Percentiles rank a stretch among this genome's conserved stretches.
Conservation (phyloP, 1,140 invertebrate species). For the Littorina saxatilis region DNA sequence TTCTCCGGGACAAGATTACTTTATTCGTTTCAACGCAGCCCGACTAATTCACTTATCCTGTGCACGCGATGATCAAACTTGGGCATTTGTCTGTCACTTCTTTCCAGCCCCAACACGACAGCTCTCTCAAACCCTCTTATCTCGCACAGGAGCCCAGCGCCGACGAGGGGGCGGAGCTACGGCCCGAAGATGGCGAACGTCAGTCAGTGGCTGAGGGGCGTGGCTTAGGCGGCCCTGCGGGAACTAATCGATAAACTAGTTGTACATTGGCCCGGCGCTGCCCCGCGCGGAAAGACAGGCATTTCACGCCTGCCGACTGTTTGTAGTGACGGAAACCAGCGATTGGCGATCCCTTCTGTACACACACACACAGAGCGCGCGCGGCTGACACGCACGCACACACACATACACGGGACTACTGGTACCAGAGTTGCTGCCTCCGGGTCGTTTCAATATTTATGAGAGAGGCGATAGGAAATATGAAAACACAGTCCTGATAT, state of each 20-base stretch:
- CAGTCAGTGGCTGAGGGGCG: constrained; percentile 25
- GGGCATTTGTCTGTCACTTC: constrained; percentile 32
- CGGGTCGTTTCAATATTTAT: constrained; percentile 36
- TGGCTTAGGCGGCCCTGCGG: constrained; percentile 20
- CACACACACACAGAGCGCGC: constrained; percentile 16
- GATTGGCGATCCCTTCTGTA: constrained; percentile 39
- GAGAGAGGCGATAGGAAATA: constrained; percentile 39
- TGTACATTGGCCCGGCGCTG: constrained; percentile 39
- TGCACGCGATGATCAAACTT: constrained; percentile 32
- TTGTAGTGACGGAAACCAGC: constrained; percentile 40
- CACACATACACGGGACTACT: neutral
- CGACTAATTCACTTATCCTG: constrained; percentile 34
- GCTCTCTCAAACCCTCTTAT: neutral
- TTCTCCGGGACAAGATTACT: constrained; percentile 11
- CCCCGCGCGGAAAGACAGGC: constrained; percentile 38
- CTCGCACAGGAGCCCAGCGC: neutral
- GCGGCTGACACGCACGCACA: constrained; percentile 14
- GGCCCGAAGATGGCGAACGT: neutral
- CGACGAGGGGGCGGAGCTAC: constrained; percentile 17
- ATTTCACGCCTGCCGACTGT: constrained; percentile 39
- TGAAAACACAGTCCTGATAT: constrained; percentile 37
- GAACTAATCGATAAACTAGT: constrained; percentile 43
- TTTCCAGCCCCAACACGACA: neutral
- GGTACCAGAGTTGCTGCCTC: neutral
- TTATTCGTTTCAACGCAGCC: constrained; percentile 26